These are phyloP conservation scores for Dasyornis broadbenti DNA, from an alignment of 2,113 vertebrate species.

Conservation along the genomic window DNA sequence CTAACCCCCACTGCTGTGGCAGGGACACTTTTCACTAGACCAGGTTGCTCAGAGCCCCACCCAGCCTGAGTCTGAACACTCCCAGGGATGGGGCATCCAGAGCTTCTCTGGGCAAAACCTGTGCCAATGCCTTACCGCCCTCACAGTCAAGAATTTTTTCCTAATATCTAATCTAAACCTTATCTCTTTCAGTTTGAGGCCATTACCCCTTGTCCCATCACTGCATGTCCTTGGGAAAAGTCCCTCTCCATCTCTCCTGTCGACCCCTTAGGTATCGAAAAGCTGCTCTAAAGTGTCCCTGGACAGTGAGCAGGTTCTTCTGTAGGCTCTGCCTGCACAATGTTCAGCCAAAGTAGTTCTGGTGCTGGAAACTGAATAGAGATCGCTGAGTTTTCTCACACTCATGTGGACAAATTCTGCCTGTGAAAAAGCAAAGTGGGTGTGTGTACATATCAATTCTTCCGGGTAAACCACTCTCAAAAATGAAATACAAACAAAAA, in stretches of 20 bases:
- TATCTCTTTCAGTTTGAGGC: background rate
- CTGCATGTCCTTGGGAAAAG: background rate
- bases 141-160: background rate
- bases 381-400: background rate
- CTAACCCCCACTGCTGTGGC: background rate
- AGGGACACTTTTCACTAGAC: background rate
- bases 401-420: background rate
- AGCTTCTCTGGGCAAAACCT: background rate
- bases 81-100: background rate
- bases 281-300: background rate
- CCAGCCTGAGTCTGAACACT: background rate
- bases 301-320: background rate
- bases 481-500: constrained; percentile 35
- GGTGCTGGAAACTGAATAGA: background rate
- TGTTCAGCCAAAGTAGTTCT: background rate
- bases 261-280: background rate
- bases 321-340: background rate
- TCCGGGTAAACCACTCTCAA: background rate
- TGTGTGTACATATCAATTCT: background rate
- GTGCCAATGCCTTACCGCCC: background rate
- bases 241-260: background rate
- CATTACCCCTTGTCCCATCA: background rate
- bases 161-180: background rate
- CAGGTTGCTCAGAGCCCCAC: background rate
- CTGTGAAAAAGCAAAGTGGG: background rate